Evolutionary conservation across 1,140 invertebrate species (phyloP), one percentile per base, ranked within the genome.

Genomic region (Cecropterus lyciades): DNA sequence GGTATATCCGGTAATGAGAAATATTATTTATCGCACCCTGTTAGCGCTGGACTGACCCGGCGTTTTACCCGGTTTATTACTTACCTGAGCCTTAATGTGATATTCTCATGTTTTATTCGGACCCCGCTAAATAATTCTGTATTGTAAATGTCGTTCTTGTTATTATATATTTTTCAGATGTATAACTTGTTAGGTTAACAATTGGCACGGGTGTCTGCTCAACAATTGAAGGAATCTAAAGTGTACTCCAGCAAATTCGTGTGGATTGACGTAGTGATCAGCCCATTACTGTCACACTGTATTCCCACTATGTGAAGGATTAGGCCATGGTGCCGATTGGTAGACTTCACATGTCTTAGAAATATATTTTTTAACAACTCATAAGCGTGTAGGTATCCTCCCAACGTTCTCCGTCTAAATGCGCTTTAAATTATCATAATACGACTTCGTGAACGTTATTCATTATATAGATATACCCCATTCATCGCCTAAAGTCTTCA

Each of bases 11-110:
- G 74, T 76, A 82, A 77, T 79, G 72, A 77, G 70, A 67, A 76
- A 76, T 76, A 77, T 77, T 74, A 79, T 77, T 82, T 77, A 79
- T 82, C 70, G 67, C 60, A 27, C 56, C 46, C 48, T 60, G 67
- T 59, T 67, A 57, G 60, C 24, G 40, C 40, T 37, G 42, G 15
- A 33, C 27, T 33, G 24, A 53, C 51, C 40, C 42, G 20, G 49
- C n/a, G 14, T 46, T 65, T 65, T 16, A 17, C 17, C 37, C 49
- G 42, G 51, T 56, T 55, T 60, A 60, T 60, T 60, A 48, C 43
- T 60, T 37, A 60, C 56, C 43, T 48, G 45, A 33, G 13, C 45
- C 24, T 48, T 60, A 17, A 9, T 46, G 30, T 16, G 7, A 48
- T 60, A 46, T 43, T 37, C 56, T 48, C 56, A 48, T 60, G 14